A percentile compares a stretch with the other conserved stretches of the same genome.
These are phyloP conservation scores for Mormyrus proboscirostris DNA, from an alignment of 2,797 vertebrate genomes.

Conservation along the genomic window DNA sequence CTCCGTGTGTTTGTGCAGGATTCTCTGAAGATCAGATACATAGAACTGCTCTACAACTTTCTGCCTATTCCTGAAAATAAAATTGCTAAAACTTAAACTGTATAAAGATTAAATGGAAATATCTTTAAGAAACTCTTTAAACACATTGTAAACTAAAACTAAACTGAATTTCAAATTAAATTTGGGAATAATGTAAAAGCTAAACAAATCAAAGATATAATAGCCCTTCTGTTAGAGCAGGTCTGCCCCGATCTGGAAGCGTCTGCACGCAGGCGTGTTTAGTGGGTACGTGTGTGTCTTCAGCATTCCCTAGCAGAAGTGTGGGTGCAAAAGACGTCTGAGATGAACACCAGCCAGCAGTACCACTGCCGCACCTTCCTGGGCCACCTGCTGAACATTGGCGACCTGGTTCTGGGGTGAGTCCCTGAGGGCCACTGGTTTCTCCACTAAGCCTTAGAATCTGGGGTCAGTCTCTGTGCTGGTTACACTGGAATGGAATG, in stretches of 20 bases:
- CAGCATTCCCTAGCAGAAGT: slow-evolving; percentile 88
- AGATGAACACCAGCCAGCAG: slow-evolving; percentile 84
- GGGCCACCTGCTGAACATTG: slow-evolving; percentile 92
- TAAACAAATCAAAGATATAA: background rate
- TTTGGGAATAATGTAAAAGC: background rate
- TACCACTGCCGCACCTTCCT: slow-evolving; percentile 92
- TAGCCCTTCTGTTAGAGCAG: background rate
- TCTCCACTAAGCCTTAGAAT: background rate
- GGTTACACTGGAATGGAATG: background rate
- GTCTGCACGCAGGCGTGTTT: background rate
- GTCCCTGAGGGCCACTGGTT: slow-evolving; percentile 34
- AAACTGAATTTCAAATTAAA: background rate
- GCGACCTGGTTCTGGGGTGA: slow-evolving; percentile 84
- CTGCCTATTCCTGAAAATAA: background rate
- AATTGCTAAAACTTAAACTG: background rate
- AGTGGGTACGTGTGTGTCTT: background rate
- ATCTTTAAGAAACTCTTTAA: background rate
- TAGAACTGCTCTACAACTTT: background rate
- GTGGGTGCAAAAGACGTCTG: slow-evolving; percentile 94
- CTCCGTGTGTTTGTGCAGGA: background rate
- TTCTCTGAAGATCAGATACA: background rate
- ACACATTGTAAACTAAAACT: background rate
- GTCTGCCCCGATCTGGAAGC: background rate
- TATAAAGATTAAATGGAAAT: background rate
- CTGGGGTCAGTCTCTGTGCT: background rate